phyloP scores from a whole-genome alignment of 2,888 invertebrate genomes.

The Erebia aethiops region DNA sequence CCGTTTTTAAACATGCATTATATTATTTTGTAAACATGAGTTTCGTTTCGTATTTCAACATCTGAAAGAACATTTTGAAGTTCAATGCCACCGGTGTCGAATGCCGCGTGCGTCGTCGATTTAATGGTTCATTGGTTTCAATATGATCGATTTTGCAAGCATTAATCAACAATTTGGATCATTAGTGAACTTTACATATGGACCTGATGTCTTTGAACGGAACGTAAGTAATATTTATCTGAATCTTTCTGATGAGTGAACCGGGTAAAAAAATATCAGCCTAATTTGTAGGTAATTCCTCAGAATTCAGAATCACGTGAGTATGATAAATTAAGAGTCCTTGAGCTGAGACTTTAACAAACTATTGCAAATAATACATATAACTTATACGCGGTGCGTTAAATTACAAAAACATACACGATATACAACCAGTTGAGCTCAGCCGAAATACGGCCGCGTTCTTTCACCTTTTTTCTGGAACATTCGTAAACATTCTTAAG shows the following conservation, averaged over 20 bases:
- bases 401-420: background rate
- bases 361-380: too few species aligned
- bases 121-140: slow-evolving; percentile 63
- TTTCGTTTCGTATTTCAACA: slow-evolving; percentile 42
- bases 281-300: too few species aligned
- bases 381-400: too few species aligned
- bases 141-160: slow-evolving; percentile 65
- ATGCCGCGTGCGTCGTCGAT: slow-evolving; percentile 60
- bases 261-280: too few species aligned
- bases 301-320: too few species aligned
- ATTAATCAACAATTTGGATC: slow-evolving; percentile 29
- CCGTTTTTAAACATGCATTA: too few species aligned
- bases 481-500: slow-evolving; percentile 5
- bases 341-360: background rate
- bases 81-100: slow-evolving; percentile 70
- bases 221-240: too few species aligned
- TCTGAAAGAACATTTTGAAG: slow-evolving; percentile 53
- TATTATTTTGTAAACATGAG: background rate
- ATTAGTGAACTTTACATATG: background rate
- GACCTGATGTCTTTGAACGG: background rate
- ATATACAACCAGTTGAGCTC: slow-evolving; percentile 24
- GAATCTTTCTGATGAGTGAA: too few species aligned
- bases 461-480: slow-evolving; percentile 30
- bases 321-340: background rate
- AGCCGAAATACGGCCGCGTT: slow-evolving; percentile 28